Percentiles rank a stretch among this genome's conserved stretches.
Conservation (phyloP, 2,113 vertebrate genomes). For the Lasiurus cinereus region DNA sequence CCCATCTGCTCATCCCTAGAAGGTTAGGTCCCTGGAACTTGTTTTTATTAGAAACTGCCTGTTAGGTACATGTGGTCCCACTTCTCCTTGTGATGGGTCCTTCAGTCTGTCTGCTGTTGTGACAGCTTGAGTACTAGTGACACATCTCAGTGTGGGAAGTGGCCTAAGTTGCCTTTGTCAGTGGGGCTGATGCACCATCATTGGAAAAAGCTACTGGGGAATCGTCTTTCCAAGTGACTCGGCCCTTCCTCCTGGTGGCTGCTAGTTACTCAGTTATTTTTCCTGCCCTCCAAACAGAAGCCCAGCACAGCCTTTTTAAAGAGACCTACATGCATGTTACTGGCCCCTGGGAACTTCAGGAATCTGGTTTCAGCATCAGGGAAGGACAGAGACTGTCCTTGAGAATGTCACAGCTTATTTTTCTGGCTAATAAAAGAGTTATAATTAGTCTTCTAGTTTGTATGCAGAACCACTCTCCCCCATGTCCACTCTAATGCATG, state of each 20-base stretch:
- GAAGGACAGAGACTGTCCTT: constrained; percentile 26
- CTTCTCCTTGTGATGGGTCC: not conserved
- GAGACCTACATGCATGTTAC: constrained; percentile 78
- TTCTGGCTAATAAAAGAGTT: constrained; percentile 21
- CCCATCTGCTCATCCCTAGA: not conserved
- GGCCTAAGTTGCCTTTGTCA: not conserved
- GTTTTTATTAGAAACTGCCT: not conserved
- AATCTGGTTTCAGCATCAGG: constrained; percentile 79
- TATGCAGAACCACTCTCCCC: not conserved
- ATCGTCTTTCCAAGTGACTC: constrained; percentile 10
- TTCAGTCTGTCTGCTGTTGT: not conserved
- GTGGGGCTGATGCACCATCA: constrained; percentile 43
- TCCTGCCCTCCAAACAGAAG: constrained; percentile 28
- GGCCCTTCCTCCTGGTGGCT: constrained; percentile 60
- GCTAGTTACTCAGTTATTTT: constrained; percentile 65
- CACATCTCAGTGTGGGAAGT: not conserved
- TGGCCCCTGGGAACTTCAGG: constrained; percentile 50
- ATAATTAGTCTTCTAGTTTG: constrained; percentile 14
- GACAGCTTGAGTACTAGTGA: not conserved
- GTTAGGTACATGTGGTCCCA: not conserved
- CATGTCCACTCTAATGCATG: not conserved
- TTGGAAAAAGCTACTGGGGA: constrained; percentile 41
- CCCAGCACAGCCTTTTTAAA: constrained; percentile 62
- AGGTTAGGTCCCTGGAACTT: not conserved
- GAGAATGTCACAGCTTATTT: not conserved